Evolutionary conservation across 2,113 vertebrate species (phyloP).

Genomic region (Hoplias malabaricus): DNA sequence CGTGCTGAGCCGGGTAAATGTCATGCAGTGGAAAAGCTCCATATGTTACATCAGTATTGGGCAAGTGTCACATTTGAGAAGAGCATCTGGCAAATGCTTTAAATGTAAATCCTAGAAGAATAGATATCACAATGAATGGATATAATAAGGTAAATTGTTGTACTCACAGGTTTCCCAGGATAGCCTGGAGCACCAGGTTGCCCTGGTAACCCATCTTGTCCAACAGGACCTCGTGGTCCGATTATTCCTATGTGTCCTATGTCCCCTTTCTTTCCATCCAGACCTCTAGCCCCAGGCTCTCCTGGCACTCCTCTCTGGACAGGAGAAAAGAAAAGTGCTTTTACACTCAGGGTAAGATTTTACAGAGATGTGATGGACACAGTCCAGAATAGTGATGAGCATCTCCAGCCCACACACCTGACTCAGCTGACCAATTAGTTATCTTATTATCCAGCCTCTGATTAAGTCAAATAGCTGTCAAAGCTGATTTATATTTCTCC

Average conservation of each 20-base stretch:
- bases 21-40: too few species aligned
- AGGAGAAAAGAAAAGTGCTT: neutral
- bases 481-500: neutral
- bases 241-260: constrained; percentile 59
- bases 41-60: too few species aligned
- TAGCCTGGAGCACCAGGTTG: constrained; percentile 71
- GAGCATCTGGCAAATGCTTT: too few species aligned
- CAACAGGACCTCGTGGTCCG: constrained; percentile 69
- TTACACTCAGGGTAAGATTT: neutral
- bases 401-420: neutral
- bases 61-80: too few species aligned
- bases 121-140: too few species aligned
- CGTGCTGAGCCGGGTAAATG: too few species aligned
- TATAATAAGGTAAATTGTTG: neutral
- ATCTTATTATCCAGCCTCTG: neutral
- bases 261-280: constrained; percentile 71
- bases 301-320: constrained; percentile 67
- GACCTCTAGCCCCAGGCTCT: constrained; percentile 62
- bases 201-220: constrained; percentile 70
- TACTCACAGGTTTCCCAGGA: constrained; percentile 76
- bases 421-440: neutral
- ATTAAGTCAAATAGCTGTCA: neutral
- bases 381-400: neutral
- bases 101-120: too few species aligned
- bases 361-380: too few species aligned